phyloP scores from a whole-genome alignment of 1,140 invertebrate genomes.

The Zeugodacus cucurbitae region DNA sequence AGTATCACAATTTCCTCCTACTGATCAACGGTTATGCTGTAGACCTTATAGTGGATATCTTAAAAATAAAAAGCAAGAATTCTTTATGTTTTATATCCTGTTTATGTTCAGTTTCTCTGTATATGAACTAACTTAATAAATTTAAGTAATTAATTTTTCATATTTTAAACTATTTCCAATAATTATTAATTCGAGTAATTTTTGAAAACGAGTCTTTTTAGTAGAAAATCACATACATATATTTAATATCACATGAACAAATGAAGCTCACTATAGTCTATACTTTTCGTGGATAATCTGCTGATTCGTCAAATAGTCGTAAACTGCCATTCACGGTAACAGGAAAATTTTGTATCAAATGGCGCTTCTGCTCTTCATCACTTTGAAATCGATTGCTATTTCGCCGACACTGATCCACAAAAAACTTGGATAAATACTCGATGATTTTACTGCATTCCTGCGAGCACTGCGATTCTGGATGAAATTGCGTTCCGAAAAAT shows the following conservation, averaged over 20 bases:
- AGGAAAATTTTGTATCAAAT: conserved; percentile 75
- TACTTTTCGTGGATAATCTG: not conserved
- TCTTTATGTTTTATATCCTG: too few species aligned
- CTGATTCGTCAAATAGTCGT: not conserved
- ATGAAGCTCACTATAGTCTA: not conserved
- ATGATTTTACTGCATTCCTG: conserved; percentile 70
- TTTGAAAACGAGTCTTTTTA: too few species aligned
- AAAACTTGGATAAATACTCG: conserved; percentile 86
- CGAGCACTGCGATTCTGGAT: conserved; percentile 84
- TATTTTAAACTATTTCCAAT: too few species aligned
- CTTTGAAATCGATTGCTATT: conserved; percentile 69
- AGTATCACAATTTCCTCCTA: too few species aligned
- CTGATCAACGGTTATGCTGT: too few species aligned
- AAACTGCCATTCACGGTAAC: not conserved
- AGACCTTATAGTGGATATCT: too few species aligned
- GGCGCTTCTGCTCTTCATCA: conserved; percentile 65
- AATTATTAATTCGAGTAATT: too few species aligned
- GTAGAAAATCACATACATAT: too few species aligned
- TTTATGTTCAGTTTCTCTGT: too few species aligned
- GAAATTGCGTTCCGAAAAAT: conserved; percentile 88
- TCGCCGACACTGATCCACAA: conserved; percentile 77
- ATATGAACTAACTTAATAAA: too few species aligned
- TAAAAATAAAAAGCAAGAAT: too few species aligned
- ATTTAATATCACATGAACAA: not conserved
- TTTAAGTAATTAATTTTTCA: too few species aligned